Conservation (phyloP, 2,113 vertebrate species). For the Leptobrachium ailaonicum region DNA sequence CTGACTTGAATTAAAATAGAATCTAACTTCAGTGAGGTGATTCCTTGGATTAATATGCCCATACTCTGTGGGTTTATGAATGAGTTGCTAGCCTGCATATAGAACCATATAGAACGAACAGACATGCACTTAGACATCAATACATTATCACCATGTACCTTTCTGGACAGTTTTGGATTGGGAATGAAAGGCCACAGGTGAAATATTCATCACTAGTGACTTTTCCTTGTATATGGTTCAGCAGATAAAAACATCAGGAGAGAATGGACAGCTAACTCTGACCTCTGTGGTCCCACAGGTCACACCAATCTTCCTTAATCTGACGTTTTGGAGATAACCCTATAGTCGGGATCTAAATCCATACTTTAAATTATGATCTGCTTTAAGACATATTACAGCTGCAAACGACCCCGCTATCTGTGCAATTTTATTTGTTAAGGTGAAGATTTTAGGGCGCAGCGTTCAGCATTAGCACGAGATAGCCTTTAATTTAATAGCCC, state of each 20-base stretch:
- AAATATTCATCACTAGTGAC: slow-evolving; percentile 48
- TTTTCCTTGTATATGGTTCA: slow-evolving; percentile 61
- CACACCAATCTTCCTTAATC: slow-evolving; percentile 65
- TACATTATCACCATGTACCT: no score
- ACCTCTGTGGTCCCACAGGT: slow-evolving; percentile 73
- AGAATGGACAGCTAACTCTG: slow-evolving; percentile 87
- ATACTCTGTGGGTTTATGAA: no score
- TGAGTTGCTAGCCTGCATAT: no score
- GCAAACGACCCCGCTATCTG: slow-evolving; percentile 37
- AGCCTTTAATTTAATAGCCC: background rate
- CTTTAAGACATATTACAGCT: slow-evolving; percentile 63
- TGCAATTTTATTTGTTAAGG: background rate
- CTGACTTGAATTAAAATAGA: background rate
- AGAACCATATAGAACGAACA: no score
- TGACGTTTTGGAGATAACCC: slow-evolving; percentile 62
- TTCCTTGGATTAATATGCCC: background rate
- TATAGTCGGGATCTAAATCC: slow-evolving; percentile 54
- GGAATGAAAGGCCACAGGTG: background rate
- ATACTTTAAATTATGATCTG: slow-evolving; percentile 43
- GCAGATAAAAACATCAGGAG: slow-evolving; percentile 57
- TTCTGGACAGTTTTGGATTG: background rate
- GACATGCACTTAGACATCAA: no score
- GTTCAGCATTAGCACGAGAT: slow-evolving; percentile 9
- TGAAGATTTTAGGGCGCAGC: background rate
- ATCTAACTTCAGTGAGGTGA: background rate